Evolutionary conservation across 2,888 invertebrate genomes (phyloP).

Genomic region (Lasioglossum oenotherae): DNA sequence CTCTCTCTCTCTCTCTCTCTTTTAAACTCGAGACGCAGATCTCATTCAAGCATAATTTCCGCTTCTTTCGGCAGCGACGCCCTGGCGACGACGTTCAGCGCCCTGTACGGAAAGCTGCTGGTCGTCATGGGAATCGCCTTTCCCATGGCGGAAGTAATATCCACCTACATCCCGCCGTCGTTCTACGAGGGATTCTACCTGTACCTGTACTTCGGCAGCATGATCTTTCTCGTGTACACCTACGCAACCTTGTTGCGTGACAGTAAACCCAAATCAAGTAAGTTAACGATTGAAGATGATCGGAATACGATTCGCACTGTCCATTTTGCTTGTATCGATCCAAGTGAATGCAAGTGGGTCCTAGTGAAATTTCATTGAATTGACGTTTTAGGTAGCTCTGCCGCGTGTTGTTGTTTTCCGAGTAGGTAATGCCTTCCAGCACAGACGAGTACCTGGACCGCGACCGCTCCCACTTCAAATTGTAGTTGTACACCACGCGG

Average conservation of each 20-base stretch:
- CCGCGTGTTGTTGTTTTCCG: constrained; percentile 30
- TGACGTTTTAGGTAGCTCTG: constrained; percentile 37
- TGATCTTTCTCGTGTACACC: constrained; percentile 93
- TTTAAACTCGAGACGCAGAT: background rate
- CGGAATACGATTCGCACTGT: background rate
- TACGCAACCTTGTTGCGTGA: constrained; percentile 90
- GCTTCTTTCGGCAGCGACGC: constrained; percentile 88
- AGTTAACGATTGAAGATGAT: constrained; percentile 58
- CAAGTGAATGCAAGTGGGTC: background rate
- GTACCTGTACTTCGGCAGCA: constrained; percentile 94
- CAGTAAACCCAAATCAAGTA: constrained; percentile 86
- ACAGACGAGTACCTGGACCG: background rate
- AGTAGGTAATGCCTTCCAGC: constrained; percentile 38
- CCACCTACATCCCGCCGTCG: constrained; percentile 96
- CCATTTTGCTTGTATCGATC: background rate
- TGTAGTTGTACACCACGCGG: background rate
- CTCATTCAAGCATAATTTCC: constrained; percentile 65
- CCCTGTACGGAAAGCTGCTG: constrained; percentile 95
- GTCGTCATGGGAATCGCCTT: constrained; percentile 98
- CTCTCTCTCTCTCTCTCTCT: background rate
- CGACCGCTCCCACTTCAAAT: background rate
- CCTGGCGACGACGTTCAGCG: constrained; percentile 94
- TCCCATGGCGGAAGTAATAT: constrained; percentile 98
- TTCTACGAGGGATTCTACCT: constrained; percentile 97
- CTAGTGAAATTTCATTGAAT: constrained; percentile 29